These are phyloP conservation scores for Brachyalestes nurse DNA, from an alignment of 2,797 vertebrate species.

Conservation along the genomic window DNA sequence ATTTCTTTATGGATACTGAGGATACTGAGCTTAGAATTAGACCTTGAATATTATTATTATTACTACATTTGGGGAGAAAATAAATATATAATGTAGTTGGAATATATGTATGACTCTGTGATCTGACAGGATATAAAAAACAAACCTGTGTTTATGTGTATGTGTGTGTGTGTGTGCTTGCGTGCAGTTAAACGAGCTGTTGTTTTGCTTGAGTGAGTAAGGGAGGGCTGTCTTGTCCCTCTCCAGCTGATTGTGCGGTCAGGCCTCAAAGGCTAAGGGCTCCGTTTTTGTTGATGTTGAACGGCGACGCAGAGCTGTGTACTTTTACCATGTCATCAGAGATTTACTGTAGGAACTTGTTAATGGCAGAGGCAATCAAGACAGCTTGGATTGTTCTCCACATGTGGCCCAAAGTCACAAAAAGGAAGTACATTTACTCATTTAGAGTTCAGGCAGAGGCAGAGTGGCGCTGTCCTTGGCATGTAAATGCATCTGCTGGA, in stretches of 20 bases:
- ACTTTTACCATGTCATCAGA: neutral
- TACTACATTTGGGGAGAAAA: too few relatives aligned
- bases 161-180: neutral
- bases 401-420: constrained; percentile 20
- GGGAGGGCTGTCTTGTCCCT: neutral
- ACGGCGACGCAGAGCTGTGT: constrained; percentile 9
- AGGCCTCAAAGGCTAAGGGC: neutral
- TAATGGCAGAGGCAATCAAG: constrained; percentile 21
- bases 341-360: constrained; percentile 33
- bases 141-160: too few relatives aligned
- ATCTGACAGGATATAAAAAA: too few relatives aligned
- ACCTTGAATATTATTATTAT: too few relatives aligned
- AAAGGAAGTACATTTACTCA: neutral
- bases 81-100: too few relatives aligned
- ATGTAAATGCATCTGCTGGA: neutral
- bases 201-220: constrained; percentile 5
- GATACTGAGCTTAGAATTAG: too few relatives aligned
- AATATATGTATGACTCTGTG: too few relatives aligned
- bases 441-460: neutral
- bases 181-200: constrained; percentile 18
- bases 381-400: constrained; percentile 11
- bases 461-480: neutral
- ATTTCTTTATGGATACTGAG: too few relatives aligned
- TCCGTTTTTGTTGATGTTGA: constrained; percentile 41
- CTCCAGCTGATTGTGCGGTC: constrained; percentile 20